Evolutionary conservation across 2,113 vertebrate genomes (phyloP), one percentile per base, ranked within the genome.

Genomic region (Tiliqua scincoides): DNA sequence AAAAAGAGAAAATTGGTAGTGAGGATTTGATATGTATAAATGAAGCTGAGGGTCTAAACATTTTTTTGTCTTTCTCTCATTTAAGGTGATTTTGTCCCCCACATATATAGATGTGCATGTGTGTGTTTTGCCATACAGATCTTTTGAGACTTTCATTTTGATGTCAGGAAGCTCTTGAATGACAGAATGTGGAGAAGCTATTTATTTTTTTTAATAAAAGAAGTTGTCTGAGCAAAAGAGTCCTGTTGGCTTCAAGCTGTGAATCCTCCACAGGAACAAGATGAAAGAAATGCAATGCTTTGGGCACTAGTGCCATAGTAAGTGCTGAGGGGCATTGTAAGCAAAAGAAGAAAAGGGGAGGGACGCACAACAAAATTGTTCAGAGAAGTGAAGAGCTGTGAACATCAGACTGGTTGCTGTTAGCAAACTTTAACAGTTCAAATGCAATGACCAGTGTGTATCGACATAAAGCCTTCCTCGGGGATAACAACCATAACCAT

Each of bases 141-240:
- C 89, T 87, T 82, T 90, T 84, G 67, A 86, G 63, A 57, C 61
- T 86, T 20, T 87, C 70, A 71, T 4, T 65, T 84, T 61, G 52
- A 73, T 3, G 0, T 32, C 78, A 59, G 54, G 59, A 62, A 82
- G 40, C 77, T 90, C 68, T 10, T 61, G 40, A 78, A 71, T 6
- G 43, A 20, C 2, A 84, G 76, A 85, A 87, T 52, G 30, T 54
- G 87, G 71, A 63, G 89, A 86, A 82, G 6, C 20, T 21, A 37
- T 72, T 89, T 32, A 43, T 82, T 91, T 89, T 79, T 48, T 48
- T 8, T 48, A n/a, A 43, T 57, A 82, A 75, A 37, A n/a, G 40
- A 30, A 11, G 17, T 35, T 5, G 40, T 4, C 17, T 85, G 57
- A 35, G 85, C 52, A 68, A 21, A n/a, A 1, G 62, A 21, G 15